These are phyloP conservation scores for Schizothorax lantsangensis DNA, from an alignment of 2,797 vertebrate genomes.

Conservation along the genomic window DNA sequence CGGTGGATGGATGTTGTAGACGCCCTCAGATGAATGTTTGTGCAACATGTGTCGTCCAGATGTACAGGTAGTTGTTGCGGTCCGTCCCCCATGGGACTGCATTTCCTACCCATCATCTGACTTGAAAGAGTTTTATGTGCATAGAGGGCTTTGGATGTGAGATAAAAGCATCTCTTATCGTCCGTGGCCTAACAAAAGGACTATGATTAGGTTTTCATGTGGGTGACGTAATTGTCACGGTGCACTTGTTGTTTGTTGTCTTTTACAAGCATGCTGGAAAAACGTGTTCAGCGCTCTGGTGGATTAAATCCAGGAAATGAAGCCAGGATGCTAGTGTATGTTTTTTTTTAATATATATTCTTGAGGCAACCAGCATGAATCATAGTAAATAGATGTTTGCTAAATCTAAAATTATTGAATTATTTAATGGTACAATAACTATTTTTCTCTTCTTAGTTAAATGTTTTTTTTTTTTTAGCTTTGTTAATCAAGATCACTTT, in stretches of 20 bases:
- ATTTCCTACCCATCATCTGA: slow-evolving; percentile 49
- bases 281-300: not conserved
- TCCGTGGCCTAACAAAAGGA: slow-evolving; percentile 39
- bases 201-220: slow-evolving; percentile 42
- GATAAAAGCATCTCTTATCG: slow-evolving; percentile 49
- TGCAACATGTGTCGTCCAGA: slow-evolving; percentile 64
- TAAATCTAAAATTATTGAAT: not conserved
- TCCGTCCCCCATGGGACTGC: slow-evolving; percentile 40
- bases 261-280: slow-evolving; percentile 12
- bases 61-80: slow-evolving; percentile 59
- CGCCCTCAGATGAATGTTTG: slow-evolving; percentile 22
- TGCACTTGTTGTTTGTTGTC: slow-evolving; percentile 5
- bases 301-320: not conserved
- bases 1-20: slow-evolving; percentile 4
- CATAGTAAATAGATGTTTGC: not conserved
- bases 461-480: not conserved
- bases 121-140: slow-evolving; percentile 25
- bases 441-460: not conserved
- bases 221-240: slow-evolving; percentile 22
- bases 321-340: not conserved
- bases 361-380: slow-evolving; percentile 5
- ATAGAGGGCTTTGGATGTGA: slow-evolving; percentile 2
- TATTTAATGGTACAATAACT: not conserved
- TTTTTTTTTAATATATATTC: not conserved
- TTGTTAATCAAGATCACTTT: not conserved